Base-by-base conservation (phyloP, 1,140 invertebrate genomes). In the Chrysopa pallens region DNA sequence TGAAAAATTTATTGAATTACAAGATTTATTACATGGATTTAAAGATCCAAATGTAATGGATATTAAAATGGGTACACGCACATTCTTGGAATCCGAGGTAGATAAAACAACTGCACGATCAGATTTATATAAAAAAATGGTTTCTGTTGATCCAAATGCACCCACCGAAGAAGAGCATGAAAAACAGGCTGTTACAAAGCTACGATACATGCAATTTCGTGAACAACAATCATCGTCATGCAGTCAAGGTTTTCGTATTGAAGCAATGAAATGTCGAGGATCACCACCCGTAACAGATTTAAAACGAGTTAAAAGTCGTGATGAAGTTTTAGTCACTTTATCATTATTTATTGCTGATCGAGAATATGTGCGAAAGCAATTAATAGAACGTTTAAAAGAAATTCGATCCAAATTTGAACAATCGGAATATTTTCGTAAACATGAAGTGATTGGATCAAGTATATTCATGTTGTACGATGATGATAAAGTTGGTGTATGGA, bases 401-500 rank as follows among this genome's bases (percentile, higher is more conserved):
- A 81, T 96, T 48, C 68, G 84, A 48, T 61, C 64, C 9, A 77
- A 74, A 41, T 79, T 96, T 53, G 86, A 93, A 56, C 67, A 74
- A 36, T 94, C 88, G 0, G 63, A 78, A 9, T 96, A 92, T 62
- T 96, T 96, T 59, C 73, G 74, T 45, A 75, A 65, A 28, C 89
- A 95, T 55, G 92, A 97, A 71, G 87, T 95, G 23, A 81, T 97
- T 50, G 93, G 93, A 14, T 92, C 86, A 62, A 92, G 87, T 61
- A 75, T 97, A 47, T 80, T 97, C 43, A 84, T 97, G 52, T 84
- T 97, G 29, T 90, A 92, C 56, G 91, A 96, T 59, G 72, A 82
- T 45, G 73, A 75, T 41, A 78, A 79, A 48, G 82, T 87, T 4
- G 85, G 86, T 40, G 84, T 84, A 4, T 97, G 91, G 91, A 68